Evolutionary conservation across 2,113 vertebrate species (phyloP).

Genomic region (Alligator mississippiensis): DNA sequence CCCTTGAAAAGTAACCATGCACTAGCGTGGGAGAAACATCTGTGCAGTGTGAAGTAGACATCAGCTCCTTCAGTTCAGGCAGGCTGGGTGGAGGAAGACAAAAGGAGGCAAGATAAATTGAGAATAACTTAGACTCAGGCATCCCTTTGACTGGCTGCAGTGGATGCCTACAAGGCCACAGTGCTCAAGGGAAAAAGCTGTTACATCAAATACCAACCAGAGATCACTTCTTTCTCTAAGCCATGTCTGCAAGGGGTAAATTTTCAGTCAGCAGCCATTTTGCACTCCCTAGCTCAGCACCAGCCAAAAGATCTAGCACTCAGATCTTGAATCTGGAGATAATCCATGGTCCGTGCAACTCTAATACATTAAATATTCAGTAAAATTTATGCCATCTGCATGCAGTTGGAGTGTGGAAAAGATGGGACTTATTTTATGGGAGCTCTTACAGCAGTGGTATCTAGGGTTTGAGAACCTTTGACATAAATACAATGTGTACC

Average conservation of each 20-base stretch:
- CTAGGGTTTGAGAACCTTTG: constrained; percentile 19
- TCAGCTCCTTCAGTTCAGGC: not conserved
- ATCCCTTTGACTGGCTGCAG: not conserved
- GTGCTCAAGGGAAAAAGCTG: not conserved
- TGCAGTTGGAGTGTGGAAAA: constrained; percentile 34
- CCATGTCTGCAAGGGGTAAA: not conserved
- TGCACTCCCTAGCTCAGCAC: not conserved
- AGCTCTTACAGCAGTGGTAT: not conserved
- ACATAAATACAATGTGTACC: constrained; percentile 39
- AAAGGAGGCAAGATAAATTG: not conserved
- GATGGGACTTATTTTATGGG: not conserved
- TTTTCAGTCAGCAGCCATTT: not conserved
- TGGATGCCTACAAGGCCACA: not conserved
- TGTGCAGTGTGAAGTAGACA: not conserved
- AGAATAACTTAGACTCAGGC: not conserved
- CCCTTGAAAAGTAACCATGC: not conserved
- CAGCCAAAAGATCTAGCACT: not conserved
- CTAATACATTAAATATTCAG: not conserved
- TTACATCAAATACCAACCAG: not conserved
- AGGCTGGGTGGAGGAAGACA: not conserved
- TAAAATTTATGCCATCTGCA: not conserved
- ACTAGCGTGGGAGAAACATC: not conserved
- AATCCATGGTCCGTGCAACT: not conserved
- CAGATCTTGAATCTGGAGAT: not conserved
- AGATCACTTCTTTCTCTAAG: not conserved